Percentiles rank a stretch among this genome's conserved stretches.
Conservation (phyloP, 2,797 vertebrate genomes). For the Chiroxiphia lanceolata region DNA sequence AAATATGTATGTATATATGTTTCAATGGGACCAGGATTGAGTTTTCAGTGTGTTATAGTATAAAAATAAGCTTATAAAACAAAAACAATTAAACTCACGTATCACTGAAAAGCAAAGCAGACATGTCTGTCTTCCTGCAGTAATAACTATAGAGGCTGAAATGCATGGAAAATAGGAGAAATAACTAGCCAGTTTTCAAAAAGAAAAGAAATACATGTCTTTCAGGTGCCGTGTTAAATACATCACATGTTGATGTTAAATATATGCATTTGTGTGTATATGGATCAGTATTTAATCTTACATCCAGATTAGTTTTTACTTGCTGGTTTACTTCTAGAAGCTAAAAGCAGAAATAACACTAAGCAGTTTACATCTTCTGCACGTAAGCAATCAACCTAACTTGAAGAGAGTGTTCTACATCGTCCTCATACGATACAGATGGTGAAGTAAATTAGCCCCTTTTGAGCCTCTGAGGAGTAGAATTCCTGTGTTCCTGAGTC, state of each 20-base stretch:
- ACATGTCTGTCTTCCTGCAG: not conserved
- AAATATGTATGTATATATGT: not conserved
- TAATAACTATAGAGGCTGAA: not conserved
- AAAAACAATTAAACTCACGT: not conserved
- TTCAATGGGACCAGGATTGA: not conserved
- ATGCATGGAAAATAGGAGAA: not conserved
- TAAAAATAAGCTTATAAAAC: not conserved
- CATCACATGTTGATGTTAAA: not conserved
- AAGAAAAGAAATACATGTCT: not conserved
- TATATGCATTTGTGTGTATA: not conserved
- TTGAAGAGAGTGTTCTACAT: not conserved
- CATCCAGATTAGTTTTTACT: not conserved
- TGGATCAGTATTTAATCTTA: not conserved
- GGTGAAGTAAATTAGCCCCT: not conserved
- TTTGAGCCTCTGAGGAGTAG: not conserved
- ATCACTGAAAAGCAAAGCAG: not conserved
- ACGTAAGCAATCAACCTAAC: not conserved
- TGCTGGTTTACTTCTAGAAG: not conserved
- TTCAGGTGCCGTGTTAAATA: not conserved
- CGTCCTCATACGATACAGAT: rapidly evolving
- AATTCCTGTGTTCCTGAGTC: not conserved
- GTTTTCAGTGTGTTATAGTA: not conserved
- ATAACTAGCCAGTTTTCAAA: not conserved
- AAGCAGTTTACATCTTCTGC: not conserved
- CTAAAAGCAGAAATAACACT: not conserved